Percentiles rank a stretch among this genome's conserved stretches.
Evolutionary conservation across 2,113 vertebrate genomes (phyloP).

Genomic region (Pygoscelis antarcticus): DNA sequence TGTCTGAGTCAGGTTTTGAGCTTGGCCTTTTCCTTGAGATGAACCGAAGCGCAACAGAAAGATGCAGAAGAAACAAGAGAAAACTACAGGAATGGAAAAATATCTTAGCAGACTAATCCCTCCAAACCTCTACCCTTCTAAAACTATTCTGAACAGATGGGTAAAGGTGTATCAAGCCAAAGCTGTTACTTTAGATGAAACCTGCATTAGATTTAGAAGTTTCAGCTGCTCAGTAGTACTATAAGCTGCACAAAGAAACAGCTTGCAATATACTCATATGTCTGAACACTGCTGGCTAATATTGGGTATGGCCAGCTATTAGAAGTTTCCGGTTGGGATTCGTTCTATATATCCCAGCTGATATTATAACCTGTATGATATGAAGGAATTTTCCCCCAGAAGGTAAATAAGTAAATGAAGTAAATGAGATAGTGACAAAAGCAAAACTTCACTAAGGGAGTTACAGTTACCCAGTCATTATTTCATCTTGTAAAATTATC

Average conservation of each 20-base stretch:
- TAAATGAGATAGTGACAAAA: background rate
- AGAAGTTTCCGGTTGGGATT: background rate
- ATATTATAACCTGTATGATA: background rate
- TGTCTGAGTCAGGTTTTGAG: background rate
- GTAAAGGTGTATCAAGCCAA: background rate
- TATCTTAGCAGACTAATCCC: background rate
- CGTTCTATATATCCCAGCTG: background rate
- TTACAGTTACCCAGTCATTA: background rate
- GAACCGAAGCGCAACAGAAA: background rate
- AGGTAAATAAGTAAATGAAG: background rate
- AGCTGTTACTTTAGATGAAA: background rate
- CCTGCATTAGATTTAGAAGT: background rate
- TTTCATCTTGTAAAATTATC: background rate
- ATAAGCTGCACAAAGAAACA: background rate
- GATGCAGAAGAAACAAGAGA: background rate
- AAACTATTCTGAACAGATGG: background rate
- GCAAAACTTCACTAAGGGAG: background rate
- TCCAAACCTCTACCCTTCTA: background rate
- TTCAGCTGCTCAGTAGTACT: background rate
- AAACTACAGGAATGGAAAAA: background rate
- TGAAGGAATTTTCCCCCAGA: background rate
- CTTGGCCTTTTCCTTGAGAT: background rate
- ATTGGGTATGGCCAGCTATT: fast-evolving
- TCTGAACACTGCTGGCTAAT: background rate
- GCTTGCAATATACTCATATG: fast-evolving